phyloP scores from a whole-genome alignment of 1,140 invertebrate species.

The Piezodorus guildinii region DNA sequence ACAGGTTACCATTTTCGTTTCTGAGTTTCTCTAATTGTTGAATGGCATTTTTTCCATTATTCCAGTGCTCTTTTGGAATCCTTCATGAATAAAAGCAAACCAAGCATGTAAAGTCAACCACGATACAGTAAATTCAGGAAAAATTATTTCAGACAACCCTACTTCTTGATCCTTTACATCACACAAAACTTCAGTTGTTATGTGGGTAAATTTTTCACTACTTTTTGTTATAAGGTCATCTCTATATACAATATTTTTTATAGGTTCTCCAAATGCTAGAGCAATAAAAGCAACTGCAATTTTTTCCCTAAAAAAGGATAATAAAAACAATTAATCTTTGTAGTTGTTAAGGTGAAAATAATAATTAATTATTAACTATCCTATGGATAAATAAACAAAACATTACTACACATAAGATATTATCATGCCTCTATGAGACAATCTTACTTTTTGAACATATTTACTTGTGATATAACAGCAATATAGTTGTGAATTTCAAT shows the following conservation, averaged over 20 bases:
- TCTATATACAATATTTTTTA: slow-evolving; percentile 24
- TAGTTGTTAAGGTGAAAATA: too few relatives aligned
- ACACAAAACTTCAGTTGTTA: slow-evolving; percentile 27
- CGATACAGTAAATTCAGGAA: slow-evolving; percentile 36
- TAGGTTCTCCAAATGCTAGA: slow-evolving; percentile 29
- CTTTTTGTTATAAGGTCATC: neutral
- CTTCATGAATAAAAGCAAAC: slow-evolving; percentile 36
- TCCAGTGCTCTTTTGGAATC: neutral
- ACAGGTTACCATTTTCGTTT: neutral
- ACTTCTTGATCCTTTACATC: slow-evolving; percentile 11
- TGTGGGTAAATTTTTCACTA: slow-evolving; percentile 30
- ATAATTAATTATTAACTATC: too few relatives aligned
- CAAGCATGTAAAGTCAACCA: slow-evolving; percentile 43
- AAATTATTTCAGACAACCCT: slow-evolving; percentile 18
- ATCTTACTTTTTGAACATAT: too few relatives aligned
- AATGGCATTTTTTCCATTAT: slow-evolving; percentile 1
- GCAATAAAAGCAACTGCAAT: slow-evolving; percentile 23
- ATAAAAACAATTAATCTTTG: too few relatives aligned
- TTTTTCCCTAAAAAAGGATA: slow-evolving; percentile 24
- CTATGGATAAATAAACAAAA: too few relatives aligned
- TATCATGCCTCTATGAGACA: too few relatives aligned
- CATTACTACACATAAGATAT: too few relatives aligned
- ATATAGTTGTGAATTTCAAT: too few relatives aligned
- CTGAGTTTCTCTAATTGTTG: neutral
- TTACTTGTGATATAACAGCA: too few relatives aligned